phyloP scores from a whole-genome alignment of 2,888 invertebrate species.

The Capitulum mitella region DNA sequence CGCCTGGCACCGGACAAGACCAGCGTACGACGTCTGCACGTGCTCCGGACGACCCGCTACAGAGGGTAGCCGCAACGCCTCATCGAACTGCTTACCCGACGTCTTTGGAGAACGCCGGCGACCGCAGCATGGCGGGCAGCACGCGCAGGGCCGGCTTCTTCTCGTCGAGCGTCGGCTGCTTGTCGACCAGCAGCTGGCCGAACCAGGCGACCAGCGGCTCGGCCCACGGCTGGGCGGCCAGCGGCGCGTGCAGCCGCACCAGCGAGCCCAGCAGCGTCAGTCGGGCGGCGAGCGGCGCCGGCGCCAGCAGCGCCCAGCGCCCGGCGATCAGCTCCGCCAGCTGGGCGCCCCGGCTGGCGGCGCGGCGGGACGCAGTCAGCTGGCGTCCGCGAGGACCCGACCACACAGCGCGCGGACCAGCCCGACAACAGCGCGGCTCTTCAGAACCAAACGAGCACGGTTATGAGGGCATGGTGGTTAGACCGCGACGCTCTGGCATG shows the following conservation, averaged over 20 bases:
- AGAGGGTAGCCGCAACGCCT: too few relatives aligned
- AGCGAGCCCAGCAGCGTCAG: neutral
- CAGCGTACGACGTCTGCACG: too few relatives aligned
- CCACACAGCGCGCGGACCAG: too few relatives aligned
- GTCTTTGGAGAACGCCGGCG: conserved; percentile 24
- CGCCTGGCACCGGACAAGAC: too few relatives aligned
- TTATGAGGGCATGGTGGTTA: too few relatives aligned
- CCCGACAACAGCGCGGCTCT: too few relatives aligned
- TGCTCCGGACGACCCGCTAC: too few relatives aligned
- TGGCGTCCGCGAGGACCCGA: too few relatives aligned
- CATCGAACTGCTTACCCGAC: too few relatives aligned
- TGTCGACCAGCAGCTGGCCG: conserved; percentile 24
- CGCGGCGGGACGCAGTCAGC: neutral
- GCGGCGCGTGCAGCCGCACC: conserved; percentile 10
- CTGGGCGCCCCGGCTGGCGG: neutral
- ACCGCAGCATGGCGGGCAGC: conserved; percentile 32
- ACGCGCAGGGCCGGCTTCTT: conserved; percentile 32
- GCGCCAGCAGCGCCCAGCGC: conserved; percentile 27
- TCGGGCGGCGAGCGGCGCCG: conserved; percentile 24
- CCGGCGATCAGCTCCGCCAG: neutral
- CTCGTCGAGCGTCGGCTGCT: conserved; percentile 27
- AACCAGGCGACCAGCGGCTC: conserved; percentile 27
- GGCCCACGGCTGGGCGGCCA: neutral
- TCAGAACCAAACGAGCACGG: too few relatives aligned
- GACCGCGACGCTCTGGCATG: too few relatives aligned